Conservation (phyloP, 2,797 vertebrate genomes). For the Sebastes itinus region DNA sequence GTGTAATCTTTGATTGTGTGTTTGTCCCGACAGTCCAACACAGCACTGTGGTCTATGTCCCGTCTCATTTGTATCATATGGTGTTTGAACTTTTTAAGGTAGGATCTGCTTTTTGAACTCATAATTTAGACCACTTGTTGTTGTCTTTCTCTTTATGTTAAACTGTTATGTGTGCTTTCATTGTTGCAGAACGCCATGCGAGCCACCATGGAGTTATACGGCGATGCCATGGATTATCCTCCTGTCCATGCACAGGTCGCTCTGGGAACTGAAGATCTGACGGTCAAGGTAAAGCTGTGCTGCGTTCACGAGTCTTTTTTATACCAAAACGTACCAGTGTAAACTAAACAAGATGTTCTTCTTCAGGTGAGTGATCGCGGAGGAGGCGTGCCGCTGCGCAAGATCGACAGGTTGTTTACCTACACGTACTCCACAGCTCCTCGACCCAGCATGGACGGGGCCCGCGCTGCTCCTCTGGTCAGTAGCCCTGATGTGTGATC, state of each 20-base stretch:
- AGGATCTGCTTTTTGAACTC: not conserved
- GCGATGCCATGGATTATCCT: conserved; percentile 88
- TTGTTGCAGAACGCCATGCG: conserved; percentile 94
- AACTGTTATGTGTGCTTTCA: not conserved
- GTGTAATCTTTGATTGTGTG: not conserved
- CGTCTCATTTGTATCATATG: conserved; percentile 99
- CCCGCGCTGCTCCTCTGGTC: conserved; percentile 92
- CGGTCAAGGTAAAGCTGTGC: conserved; percentile 88
- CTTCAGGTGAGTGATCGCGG: conserved; percentile 94
- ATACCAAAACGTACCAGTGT: not conserved
- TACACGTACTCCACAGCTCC: conserved; percentile 99
- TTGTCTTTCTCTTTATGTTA: not conserved
- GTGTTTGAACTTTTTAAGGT: conserved; percentile 99
- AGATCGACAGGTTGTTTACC: conserved; percentile 96
- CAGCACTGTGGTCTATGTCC: conserved; percentile 93
- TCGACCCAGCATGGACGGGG: conserved; percentile 87
- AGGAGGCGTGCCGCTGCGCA: conserved; percentile 95
- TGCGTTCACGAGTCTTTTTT: not conserved
- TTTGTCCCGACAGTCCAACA: conserved; percentile 84
- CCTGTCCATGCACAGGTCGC: conserved; percentile 88
- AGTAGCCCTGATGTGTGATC: conserved; percentile 15
- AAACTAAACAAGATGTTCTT: not conserved
- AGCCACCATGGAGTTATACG: conserved; percentile 94
- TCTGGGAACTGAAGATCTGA: conserved; percentile 92
- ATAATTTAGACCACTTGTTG: no score